Conservation (phyloP, 2,797 vertebrate genomes). For the Peromyscus aztecus region DNA sequence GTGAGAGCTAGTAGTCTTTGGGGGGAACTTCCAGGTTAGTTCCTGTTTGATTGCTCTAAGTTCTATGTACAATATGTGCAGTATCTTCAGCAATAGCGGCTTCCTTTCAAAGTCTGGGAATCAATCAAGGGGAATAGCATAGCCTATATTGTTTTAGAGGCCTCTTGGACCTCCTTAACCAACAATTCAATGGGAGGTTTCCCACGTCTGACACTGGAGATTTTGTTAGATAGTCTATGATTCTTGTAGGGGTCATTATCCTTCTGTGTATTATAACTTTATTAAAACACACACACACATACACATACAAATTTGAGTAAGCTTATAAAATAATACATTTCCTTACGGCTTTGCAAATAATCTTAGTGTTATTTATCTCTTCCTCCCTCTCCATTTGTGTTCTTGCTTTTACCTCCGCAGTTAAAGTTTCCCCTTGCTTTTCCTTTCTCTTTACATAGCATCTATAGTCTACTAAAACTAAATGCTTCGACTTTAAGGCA, state of each 20-base stretch:
- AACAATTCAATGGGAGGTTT: background rate
- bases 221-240: background rate
- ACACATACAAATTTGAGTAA: background rate
- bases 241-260: background rate
- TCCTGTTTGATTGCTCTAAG: background rate
- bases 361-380: background rate
- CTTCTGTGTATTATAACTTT: background rate
- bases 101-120: background rate
- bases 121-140: background rate
- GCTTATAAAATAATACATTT: background rate
- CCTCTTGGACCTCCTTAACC: background rate
- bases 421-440: background rate
- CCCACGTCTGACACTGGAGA: no score
- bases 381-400: background rate
- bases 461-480: background rate
- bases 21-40: background rate
- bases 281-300: background rate
- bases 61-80: no score
- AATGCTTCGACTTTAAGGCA: background rate
- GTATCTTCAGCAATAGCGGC: background rate
- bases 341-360: background rate
- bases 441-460: background rate
- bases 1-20: background rate
- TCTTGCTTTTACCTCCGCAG: background rate
- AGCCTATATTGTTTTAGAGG: background rate